These are phyloP conservation scores for Brachyptera risi DNA, from an alignment of 2,888 invertebrate genomes.

Conservation along the genomic window DNA sequence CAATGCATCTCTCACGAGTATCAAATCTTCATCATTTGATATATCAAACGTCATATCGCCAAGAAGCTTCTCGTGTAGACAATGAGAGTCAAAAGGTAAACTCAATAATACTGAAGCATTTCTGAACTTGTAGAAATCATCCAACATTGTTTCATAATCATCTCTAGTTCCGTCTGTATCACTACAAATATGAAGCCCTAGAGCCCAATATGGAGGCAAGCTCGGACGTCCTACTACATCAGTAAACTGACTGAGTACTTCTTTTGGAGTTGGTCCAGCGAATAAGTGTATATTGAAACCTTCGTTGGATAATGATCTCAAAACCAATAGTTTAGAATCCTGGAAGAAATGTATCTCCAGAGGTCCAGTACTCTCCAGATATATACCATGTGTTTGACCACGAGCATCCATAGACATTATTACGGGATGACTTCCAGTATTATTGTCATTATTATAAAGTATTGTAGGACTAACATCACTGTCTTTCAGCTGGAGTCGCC, in stretches of 20 bases:
- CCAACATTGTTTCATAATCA: conserved; percentile 36
- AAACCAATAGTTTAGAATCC: conserved; percentile 51
- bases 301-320: conserved; percentile 53
- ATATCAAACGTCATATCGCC: conserved; percentile 34
- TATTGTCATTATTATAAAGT: conserved; percentile 49
- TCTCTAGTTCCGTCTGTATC: conserved; percentile 33
- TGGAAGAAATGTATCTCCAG: conserved; percentile 51
- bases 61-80: conserved; percentile 46
- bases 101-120: conserved; percentile 23
- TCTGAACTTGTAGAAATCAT: conserved; percentile 36
- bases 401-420: conserved; percentile 44
- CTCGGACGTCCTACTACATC: conserved; percentile 30
- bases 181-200: conserved; percentile 49
- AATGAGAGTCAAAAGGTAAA: conserved; percentile 45
- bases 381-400: conserved; percentile 53
- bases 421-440: conserved; percentile 36
- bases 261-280: conserved; percentile 50
- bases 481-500: conserved; percentile 46
- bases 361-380: conserved; percentile 52
- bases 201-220: conserved; percentile 45
- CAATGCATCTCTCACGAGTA: conserved; percentile 24
- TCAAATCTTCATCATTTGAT: conserved; percentile 29
- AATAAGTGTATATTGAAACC: conserved; percentile 49
- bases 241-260: conserved; percentile 45
- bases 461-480: conserved; percentile 34